phyloP scores from a whole-genome alignment of 2,797 vertebrate genomes.

The Morelia viridis region DNA sequence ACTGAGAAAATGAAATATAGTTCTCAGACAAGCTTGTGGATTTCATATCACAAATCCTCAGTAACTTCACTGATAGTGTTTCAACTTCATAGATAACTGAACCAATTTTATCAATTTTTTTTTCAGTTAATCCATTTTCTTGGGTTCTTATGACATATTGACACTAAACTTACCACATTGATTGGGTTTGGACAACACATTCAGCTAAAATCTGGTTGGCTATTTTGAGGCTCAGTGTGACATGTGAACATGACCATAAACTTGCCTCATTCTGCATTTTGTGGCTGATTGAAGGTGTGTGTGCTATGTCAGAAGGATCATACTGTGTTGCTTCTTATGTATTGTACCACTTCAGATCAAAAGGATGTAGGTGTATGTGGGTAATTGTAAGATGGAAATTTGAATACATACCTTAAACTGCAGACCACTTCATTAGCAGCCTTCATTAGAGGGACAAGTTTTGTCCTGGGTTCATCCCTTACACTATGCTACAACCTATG shows the following conservation, averaged over 20 bases:
- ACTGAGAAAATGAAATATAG: constrained; percentile 1
- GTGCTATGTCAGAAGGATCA: background rate
- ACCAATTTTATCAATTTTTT: background rate
- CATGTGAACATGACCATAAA: background rate
- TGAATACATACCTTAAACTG: background rate
- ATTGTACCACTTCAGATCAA: background rate
- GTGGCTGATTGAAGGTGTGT: background rate
- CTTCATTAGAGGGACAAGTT: background rate
- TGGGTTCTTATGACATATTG: background rate
- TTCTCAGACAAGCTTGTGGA: background rate
- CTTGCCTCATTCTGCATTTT: background rate
- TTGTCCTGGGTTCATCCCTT: background rate
- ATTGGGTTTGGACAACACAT: background rate
- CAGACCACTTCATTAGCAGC: background rate
- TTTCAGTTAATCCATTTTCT: background rate
- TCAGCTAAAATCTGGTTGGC: background rate
- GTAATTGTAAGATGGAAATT: background rate
- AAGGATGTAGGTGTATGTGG: background rate
- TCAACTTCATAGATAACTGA: background rate
- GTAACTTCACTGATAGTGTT: background rate
- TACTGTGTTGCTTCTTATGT: background rate
- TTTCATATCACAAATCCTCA: background rate
- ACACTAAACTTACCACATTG: background rate
- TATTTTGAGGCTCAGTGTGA: background rate
- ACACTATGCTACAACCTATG: background rate